Evolutionary conservation across 2,797 vertebrate genomes (phyloP).

Genomic region (Epinephelus awoara): DNA sequence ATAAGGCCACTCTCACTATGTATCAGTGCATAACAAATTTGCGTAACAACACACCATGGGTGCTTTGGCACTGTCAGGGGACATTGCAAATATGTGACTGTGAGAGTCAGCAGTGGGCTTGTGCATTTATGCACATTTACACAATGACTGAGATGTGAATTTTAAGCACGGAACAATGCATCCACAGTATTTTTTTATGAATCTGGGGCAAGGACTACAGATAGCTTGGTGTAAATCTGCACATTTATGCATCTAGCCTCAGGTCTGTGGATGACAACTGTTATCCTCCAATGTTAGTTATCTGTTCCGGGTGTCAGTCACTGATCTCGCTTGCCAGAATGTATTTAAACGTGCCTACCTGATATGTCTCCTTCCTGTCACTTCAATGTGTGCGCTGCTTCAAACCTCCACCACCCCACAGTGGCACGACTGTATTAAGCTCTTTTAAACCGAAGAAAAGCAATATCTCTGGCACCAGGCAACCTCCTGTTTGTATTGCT

Average conservation of each 20-base stretch:
- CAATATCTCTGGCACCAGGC: background rate
- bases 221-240: conserved; percentile 20
- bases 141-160: background rate
- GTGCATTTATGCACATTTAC: background rate
- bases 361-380: conserved; percentile 34
- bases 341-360: conserved; percentile 28
- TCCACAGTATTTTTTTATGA: conserved; percentile 2
- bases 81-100: conserved; percentile 8
- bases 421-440: conserved; percentile 11
- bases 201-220: background rate
- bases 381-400: conserved; percentile 6
- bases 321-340: conserved; percentile 24
- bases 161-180: conserved; percentile 1
- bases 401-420: background rate
- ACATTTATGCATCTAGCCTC: conserved; percentile 15
- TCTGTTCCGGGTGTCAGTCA: conserved; percentile 34
- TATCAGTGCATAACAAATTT: conserved; percentile 1
- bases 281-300: conserved; percentile 24
- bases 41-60: background rate
- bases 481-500: conserved; percentile 6
- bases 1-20: background rate
- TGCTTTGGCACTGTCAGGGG: background rate
- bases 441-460: conserved; percentile 23
- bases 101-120: background rate
- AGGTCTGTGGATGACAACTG: conserved; percentile 16